phyloP scores from a whole-genome alignment of 2,797 vertebrate species.

The Phrynocephalus vlangalii region DNA sequence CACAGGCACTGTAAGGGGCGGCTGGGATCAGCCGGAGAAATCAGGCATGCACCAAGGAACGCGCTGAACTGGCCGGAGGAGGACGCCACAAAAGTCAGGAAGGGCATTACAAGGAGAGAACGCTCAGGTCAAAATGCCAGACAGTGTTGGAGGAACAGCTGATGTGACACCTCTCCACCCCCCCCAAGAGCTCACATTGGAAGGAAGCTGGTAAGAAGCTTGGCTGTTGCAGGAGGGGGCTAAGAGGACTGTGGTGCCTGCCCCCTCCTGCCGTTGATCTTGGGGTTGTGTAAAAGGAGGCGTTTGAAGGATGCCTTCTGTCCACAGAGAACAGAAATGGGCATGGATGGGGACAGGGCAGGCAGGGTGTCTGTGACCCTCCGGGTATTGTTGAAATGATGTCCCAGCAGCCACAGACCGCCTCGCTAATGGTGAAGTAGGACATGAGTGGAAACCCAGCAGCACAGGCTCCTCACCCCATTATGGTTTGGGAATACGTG shows the following conservation, averaged over 20 bases:
- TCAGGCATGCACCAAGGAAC: background rate
- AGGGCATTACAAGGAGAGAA: background rate
- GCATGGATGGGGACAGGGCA: background rate
- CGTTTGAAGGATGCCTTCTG: background rate
- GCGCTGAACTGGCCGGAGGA: background rate
- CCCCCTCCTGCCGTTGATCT: too few relatives aligned
- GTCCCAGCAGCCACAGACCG: background rate
- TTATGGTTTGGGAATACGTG: background rate
- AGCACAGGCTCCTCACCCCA: background rate
- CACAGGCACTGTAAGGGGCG: background rate
- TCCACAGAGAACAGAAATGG: background rate
- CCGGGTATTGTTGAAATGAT: background rate
- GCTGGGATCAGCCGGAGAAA: background rate
- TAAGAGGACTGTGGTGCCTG: background rate
- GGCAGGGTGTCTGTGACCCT: background rate
- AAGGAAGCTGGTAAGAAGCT: background rate
- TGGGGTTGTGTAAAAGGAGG: background rate
- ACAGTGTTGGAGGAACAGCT: background rate
- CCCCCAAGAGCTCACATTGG: background rate
- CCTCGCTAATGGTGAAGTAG: background rate
- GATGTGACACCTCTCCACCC: background rate
- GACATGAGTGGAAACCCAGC: background rate
- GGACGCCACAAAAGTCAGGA: fast-evolving
- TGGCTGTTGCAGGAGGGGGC: too few relatives aligned
- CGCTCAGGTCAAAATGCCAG: background rate